A percentile compares a stretch with the other conserved stretches of the same genome.
Conservation (phyloP, 2,888 invertebrate species). For the Hydriomena furcata region DNA sequence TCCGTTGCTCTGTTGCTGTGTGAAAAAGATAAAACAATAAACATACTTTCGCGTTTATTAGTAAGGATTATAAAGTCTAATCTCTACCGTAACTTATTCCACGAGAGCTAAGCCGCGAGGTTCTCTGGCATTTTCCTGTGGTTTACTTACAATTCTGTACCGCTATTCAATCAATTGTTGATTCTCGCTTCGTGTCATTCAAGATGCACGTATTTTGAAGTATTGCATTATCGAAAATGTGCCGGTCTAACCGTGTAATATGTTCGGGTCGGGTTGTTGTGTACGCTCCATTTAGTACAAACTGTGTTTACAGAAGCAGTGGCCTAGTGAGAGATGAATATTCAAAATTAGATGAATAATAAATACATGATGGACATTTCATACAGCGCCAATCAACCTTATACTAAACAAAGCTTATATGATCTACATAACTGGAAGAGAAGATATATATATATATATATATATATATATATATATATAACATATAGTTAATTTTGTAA, state of each 20-base stretch:
- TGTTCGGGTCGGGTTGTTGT: constrained; percentile 50
- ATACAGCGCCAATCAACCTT: no score
- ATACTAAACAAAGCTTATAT: not conserved
- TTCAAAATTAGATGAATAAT: no score
- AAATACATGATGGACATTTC: no score
- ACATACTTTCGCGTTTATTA: no score
- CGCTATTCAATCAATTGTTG: constrained; percentile 67
- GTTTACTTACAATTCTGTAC: constrained; percentile 48
- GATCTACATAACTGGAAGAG: no score
- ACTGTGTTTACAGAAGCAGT: constrained; percentile 14
- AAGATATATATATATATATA: no score
- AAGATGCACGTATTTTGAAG: constrained; percentile 65
- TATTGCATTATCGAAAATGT: constrained; percentile 47
- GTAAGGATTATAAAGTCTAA: not conserved
- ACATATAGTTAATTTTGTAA: no score
- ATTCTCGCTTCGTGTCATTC: constrained; percentile 52
- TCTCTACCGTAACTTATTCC: not conserved
- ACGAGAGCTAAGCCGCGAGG: not conserved
- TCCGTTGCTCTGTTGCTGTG: no score
- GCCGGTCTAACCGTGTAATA: constrained; percentile 46
- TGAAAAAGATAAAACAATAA: no score
- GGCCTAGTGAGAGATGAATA: not conserved
- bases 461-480: no score
- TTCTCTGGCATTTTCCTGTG: constrained; percentile 46
- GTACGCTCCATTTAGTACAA: constrained; percentile 61